These are phyloP conservation scores for Bombus sylvicola DNA, from an alignment of 1,140 invertebrate species.

Conservation along the genomic window DNA sequence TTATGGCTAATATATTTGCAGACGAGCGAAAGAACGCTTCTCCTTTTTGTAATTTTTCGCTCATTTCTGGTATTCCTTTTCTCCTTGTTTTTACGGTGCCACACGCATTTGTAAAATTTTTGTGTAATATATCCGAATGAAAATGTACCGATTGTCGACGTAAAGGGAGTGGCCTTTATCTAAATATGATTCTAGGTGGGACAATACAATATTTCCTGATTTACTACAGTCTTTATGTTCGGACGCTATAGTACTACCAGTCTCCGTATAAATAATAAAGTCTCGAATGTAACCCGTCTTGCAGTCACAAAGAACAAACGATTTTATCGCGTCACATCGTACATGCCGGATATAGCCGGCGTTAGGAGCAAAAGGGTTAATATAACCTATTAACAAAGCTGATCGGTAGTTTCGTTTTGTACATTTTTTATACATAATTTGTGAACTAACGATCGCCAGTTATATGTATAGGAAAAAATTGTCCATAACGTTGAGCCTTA, in stretches of 20 bases:
- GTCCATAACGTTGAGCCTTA: no score
- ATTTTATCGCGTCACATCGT: constrained; percentile 54
- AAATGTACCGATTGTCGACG: constrained; percentile 72
- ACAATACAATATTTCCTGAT: constrained; percentile 1
- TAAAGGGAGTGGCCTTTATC: constrained; percentile 70
- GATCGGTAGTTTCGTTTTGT: no score
- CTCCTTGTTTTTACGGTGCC: constrained; percentile 62
- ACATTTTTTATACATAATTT: no score
- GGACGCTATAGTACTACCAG: not conserved
- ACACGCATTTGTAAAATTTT: constrained; percentile 64
- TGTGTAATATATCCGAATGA: not conserved
- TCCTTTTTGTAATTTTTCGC: constrained; percentile 39
- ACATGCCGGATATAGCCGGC: no score
- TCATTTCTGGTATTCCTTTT: not conserved
- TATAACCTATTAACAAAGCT: no score
- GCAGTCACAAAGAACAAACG: constrained; percentile 68
- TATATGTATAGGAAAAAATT: no score
- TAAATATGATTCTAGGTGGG: constrained; percentile 33
- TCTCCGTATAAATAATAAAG: constrained; percentile 69
- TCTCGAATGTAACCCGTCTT: constrained; percentile 67
- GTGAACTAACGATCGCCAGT: no score
- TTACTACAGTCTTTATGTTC: not conserved
- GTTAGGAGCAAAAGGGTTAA: no score
- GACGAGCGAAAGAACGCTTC: not conserved
- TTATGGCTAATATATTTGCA: no score